These are phyloP conservation scores for Campylorhamphus procurvoides DNA, from an alignment of 2,113 vertebrate genomes.

Conservation along the genomic window DNA sequence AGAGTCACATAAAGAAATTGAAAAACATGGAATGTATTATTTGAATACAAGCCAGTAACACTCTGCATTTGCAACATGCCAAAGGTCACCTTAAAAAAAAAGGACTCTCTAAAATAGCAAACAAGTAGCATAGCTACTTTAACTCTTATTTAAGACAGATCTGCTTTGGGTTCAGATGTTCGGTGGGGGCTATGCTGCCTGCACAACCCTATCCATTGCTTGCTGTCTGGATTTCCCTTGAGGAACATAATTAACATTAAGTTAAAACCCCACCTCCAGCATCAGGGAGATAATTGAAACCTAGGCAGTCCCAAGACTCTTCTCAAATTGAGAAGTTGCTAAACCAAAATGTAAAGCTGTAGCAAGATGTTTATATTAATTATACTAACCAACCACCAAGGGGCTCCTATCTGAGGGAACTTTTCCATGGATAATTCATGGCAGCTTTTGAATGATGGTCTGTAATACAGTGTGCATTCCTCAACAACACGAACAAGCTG, in stretches of 20 bases:
- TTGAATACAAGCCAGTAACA: neutral
- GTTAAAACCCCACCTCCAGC: conserved; percentile 44
- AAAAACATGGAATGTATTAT: fast-evolving
- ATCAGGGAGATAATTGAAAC: conserved; percentile 61
- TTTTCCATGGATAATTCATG: conserved; percentile 52
- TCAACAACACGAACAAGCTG: neutral
- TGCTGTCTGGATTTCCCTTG: neutral
- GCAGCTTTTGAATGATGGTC: conserved; percentile 19
- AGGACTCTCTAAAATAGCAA: neutral
- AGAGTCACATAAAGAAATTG: neutral
- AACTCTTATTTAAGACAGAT: neutral
- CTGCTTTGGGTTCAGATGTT: neutral
- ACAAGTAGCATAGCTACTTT: neutral
- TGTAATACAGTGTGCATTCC: neutral
- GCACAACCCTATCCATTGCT: neutral
- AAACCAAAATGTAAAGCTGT: conserved; percentile 54
- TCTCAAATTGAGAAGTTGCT: conserved; percentile 35
- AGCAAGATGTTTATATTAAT: conserved; percentile 45
- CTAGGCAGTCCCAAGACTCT: conserved; percentile 56
- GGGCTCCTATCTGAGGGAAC: conserved; percentile 34
- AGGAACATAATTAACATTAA: conserved; percentile 40
- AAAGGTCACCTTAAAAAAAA: neutral
- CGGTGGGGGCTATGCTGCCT: neutral
- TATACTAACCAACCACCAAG: conserved; percentile 54
- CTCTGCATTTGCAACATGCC: neutral